Base-by-base conservation (phyloP, 2,113 vertebrate genomes). In the Rhinolophus ferrumequinum region DNA sequence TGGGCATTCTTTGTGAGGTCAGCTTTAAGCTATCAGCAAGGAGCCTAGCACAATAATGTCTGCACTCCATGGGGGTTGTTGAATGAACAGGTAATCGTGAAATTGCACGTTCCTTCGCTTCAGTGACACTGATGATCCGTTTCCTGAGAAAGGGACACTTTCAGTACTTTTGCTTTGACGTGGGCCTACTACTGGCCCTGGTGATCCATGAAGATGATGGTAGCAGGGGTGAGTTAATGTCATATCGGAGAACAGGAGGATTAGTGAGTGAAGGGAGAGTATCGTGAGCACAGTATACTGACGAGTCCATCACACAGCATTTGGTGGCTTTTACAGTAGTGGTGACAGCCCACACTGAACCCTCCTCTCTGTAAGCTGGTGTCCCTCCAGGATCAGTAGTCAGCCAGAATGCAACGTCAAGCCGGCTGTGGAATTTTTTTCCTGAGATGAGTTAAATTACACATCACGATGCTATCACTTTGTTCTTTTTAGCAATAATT, bases 271-370 rank as follows among this genome's bases (percentile, higher is more conserved):
- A 7, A 47, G 38, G 6, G 30, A 47, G 28, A 70, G 35, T 5
- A 9, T 44, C 1, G 6, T 11, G 58, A 60, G 33, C 62, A n/a
- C 47, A 35, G 60, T 7, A 50, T 44, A 21, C 22, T 21, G 50
- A 52, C 2, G 4, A 41, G n/a, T 5, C 21, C 16, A 0, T 0
- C 35, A 73, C 47, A 52, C 52, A 62, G 1, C 28, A 22, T 9
- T 7, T 60, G 44, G 58, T 66, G 28, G 4, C 38, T 5, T 73
- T 24, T 4, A 35, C 38, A 30, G 35, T 0, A 3, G 60, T 6
- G 21, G 22, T 5, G 60, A 54, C 0, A 6, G 60, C 18, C 28
- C 19, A 1, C 4, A 0, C 12, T 7, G 6, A 41, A 1, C 18
- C 21, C 5, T 22, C 16, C 2, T 44, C 30, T 60, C 62, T 67